These are phyloP conservation scores for Columba livia DNA, from an alignment of 2,113 vertebrate species.

Conservation along the genomic window DNA sequence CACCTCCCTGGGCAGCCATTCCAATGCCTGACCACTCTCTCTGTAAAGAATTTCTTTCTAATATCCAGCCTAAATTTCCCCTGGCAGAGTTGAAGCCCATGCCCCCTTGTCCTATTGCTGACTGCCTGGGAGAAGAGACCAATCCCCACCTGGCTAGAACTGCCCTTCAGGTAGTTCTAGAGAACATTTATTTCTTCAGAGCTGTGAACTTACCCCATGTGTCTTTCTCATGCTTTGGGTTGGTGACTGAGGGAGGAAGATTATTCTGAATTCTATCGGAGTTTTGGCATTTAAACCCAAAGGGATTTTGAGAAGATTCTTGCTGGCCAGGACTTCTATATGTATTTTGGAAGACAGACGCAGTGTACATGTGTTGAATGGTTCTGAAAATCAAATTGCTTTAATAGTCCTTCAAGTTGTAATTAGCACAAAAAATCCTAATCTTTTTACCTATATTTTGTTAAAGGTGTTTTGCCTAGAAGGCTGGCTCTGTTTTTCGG, in stretches of 20 bases:
- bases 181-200: not conserved
- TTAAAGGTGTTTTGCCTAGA: not conserved
- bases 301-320: not conserved
- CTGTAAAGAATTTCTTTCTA: no score
- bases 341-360: not conserved
- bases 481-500: not conserved
- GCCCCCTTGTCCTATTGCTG: no score
- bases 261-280: not conserved
- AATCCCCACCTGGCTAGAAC: no score
- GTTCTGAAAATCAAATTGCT: not conserved
- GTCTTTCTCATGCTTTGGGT: not conserved
- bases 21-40: no score
- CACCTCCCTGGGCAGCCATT: no score
- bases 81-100: no score
- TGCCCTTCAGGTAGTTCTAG: no score
- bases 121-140: no score
- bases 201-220: not conserved
- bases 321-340: not conserved
- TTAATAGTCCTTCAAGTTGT: not conserved
- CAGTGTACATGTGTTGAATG: not conserved
- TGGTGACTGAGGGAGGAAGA: not conserved
- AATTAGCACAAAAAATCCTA: not conserved
- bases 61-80: no score
- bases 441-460: not conserved
- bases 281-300: not conserved